These are phyloP conservation scores for Struthio camelus DNA, from an alignment of 2,113 vertebrate species.

Conservation along the genomic window DNA sequence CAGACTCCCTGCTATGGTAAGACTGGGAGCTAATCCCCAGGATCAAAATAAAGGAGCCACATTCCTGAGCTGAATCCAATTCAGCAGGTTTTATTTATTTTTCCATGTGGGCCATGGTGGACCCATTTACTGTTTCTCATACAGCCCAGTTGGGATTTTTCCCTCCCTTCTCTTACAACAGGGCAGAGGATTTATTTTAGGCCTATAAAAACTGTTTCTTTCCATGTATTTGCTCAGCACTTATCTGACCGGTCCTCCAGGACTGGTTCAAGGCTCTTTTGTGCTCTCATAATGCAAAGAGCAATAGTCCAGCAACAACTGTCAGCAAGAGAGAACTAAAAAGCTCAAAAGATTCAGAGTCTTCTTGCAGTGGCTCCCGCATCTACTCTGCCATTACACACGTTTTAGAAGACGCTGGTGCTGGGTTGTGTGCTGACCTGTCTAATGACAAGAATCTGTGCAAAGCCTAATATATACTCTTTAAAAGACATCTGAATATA, in stretches of 20 bases:
- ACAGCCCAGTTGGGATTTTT: slow-evolving; percentile 55
- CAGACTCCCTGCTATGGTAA: slow-evolving; percentile 63
- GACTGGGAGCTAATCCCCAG: slow-evolving; percentile 68
- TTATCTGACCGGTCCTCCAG: neutral
- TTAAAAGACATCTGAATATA: neutral
- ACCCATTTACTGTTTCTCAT: slow-evolving; percentile 64
- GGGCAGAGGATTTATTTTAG: slow-evolving; percentile 50
- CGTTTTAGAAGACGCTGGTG: neutral
- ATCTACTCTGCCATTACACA: neutral
- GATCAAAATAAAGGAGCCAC: slow-evolving; percentile 65
- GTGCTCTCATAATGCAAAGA: neutral
- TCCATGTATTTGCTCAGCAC: slow-evolving; percentile 16
- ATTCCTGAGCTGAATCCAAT: slow-evolving; percentile 64
- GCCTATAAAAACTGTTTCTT: slow-evolving; percentile 45
- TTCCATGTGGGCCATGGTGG: slow-evolving; percentile 62
- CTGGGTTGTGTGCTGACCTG: neutral
- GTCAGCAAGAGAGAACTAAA: neutral
- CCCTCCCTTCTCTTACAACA: slow-evolving; percentile 3
- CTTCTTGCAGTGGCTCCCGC: neutral
- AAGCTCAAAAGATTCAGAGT: neutral
- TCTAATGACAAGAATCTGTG: neutral
- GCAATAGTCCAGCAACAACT: neutral
- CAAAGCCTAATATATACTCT: neutral
- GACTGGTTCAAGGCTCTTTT: neutral
- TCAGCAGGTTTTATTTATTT: slow-evolving; percentile 71